These are phyloP conservation scores for Andrena hattorfiana DNA, from an alignment of 2,888 invertebrate genomes.

Conservation along the genomic window DNA sequence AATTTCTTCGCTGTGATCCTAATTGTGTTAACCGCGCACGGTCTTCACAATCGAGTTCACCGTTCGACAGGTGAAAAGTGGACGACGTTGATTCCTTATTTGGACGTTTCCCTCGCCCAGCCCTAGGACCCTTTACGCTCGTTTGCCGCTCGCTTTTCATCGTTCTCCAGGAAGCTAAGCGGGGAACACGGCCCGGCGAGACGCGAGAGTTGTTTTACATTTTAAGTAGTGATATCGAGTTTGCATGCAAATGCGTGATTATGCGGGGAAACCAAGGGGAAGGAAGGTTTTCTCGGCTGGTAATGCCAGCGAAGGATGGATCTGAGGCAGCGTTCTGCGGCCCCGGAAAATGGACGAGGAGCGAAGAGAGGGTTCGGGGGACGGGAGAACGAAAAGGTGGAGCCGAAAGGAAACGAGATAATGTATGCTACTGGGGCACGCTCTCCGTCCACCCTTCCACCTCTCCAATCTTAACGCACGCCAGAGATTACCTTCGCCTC, in stretches of 20 bases:
- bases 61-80: conserved; percentile 1
- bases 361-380: conserved; percentile 21
- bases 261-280: conserved; percentile 78
- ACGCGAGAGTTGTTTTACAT: conserved; percentile 84
- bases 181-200: conserved; percentile 53
- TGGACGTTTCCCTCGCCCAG: conserved; percentile 11
- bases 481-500: conserved; percentile 61
- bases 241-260: conserved; percentile 87
- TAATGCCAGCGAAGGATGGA: conserved; percentile 41
- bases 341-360: conserved; percentile 37
- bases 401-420: conserved; percentile 68
- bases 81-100: conserved; percentile 45
- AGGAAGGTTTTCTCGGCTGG: conserved; percentile 59
- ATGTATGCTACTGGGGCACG: conserved; percentile 78
- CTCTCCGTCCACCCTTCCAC: conserved; percentile 39
- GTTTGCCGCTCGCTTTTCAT: conserved; percentile 52
- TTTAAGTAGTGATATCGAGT: conserved; percentile 86
- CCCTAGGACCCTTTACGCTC: conserved; percentile 14
- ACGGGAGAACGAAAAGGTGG: conserved; percentile 52
- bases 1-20: too few species aligned
- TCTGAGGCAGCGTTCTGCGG: conserved; percentile 14
- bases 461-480: conserved; percentile 69
- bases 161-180: conserved; percentile 37
- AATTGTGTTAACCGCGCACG: too few species aligned
- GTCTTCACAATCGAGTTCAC: too few species aligned